These are phyloP conservation scores for Cyprinella venusta DNA, from an alignment of 2,797 vertebrate species.

Conservation along the genomic window DNA sequence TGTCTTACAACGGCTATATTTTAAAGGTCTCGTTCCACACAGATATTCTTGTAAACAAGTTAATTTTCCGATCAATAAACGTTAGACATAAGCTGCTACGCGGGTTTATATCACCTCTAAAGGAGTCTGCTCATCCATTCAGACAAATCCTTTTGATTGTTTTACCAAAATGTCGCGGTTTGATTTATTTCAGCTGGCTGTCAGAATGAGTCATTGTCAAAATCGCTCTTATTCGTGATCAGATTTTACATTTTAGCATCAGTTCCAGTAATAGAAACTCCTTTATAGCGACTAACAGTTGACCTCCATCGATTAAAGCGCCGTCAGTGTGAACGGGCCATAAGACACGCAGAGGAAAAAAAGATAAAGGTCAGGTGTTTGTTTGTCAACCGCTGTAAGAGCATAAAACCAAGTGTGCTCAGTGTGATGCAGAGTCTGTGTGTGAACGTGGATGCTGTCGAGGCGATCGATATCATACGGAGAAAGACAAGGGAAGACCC, in stretches of 20 bases:
- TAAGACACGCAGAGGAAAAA: background rate
- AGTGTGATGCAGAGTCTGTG: background rate
- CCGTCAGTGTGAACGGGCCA: slow-evolving; percentile 1
- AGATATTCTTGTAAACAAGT: slow-evolving; percentile 14
- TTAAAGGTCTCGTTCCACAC: background rate
- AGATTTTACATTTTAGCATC: background rate
- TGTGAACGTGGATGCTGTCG: background rate
- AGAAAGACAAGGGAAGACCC: slow-evolving; percentile 32
- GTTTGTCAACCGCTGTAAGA: slow-evolving; percentile 29
- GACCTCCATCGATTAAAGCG: background rate
- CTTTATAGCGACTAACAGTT: background rate
- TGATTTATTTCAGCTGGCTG: background rate
- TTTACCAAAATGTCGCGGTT: background rate
- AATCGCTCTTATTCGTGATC: background rate
- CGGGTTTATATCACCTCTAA: background rate
- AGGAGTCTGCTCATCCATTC: background rate
- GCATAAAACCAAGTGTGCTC: background rate
- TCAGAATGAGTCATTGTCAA: background rate
- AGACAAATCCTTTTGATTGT: background rate
- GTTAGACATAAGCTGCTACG: background rate
- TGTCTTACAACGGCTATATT: slow-evolving; percentile 1
- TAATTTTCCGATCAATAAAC: background rate
- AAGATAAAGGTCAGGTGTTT: slow-evolving; percentile 32
- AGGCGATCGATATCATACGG: slow-evolving; percentile 65
- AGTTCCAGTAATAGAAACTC: background rate